A percentile compares a stretch with the other conserved stretches of the same genome.
Conservation (phyloP, 1,140 invertebrate genomes). For the Campoletis sonorensis region DNA sequence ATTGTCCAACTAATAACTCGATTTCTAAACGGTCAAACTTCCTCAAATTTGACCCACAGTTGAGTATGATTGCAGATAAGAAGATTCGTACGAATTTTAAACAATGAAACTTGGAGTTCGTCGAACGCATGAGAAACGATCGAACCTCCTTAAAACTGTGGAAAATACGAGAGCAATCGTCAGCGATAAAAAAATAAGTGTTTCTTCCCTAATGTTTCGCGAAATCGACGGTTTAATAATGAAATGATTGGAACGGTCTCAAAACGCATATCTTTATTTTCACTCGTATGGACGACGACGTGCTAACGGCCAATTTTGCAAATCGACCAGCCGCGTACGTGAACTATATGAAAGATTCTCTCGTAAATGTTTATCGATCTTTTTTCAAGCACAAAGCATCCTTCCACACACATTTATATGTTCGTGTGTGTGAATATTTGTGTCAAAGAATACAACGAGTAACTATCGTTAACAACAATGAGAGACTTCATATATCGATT, state of each 20-base stretch:
- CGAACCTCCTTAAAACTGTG: too few relatives aligned
- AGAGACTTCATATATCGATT: conserved; percentile 28
- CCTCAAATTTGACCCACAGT: too few relatives aligned
- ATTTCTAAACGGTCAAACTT: too few relatives aligned
- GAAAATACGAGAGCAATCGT: too few relatives aligned
- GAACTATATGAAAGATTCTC: conserved; percentile 2
- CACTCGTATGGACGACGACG: neutral
- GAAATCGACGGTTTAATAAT: neutral
- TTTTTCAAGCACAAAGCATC: neutral
- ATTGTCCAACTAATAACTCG: too few relatives aligned
- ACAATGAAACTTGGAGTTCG: too few relatives aligned
- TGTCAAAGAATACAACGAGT: neutral
- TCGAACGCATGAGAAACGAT: too few relatives aligned
- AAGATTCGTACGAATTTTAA: too few relatives aligned
- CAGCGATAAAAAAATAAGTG: too few relatives aligned
- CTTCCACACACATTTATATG: neutral
- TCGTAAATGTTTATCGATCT: conserved; percentile 20
- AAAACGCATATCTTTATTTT: neutral
- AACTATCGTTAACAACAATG: conserved; percentile 1
- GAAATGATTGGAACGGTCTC: neutral
- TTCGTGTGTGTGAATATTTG: too few relatives aligned
- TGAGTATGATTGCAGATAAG: too few relatives aligned
- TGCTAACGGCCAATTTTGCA: neutral
- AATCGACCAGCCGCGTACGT: neutral
- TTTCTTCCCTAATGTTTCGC: too few relatives aligned